A percentile compares a stretch with the other conserved stretches of the same genome.
Evolutionary conservation across 2,888 invertebrate species (phyloP).

Genomic region (Eupeodes latifasciatus): DNA sequence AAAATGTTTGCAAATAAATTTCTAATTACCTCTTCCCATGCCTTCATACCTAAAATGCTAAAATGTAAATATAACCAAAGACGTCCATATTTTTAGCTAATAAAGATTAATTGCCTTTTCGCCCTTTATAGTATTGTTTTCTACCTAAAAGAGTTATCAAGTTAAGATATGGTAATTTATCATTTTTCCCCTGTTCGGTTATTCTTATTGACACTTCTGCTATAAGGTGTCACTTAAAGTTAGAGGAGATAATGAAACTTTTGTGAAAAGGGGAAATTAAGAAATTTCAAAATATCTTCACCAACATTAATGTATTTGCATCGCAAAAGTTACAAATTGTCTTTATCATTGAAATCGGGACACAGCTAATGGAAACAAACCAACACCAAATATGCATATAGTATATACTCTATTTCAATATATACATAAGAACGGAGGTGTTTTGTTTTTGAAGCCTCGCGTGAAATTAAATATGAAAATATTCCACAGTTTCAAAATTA

Average conservation of each 20-base stretch:
- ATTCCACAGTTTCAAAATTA: too few relatives aligned
- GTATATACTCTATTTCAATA: too few relatives aligned
- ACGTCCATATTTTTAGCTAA: conserved; percentile 40
- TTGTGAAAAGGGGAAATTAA: conserved; percentile 12
- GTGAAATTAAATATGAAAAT: too few relatives aligned
- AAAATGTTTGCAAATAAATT: conserved; percentile 13
- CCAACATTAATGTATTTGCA: background rate
- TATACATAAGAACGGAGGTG: too few relatives aligned
- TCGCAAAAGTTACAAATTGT: background rate
- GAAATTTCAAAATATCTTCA: conserved; percentile 9
- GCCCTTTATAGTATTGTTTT: conserved; percentile 35
- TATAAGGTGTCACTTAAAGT: conserved; percentile 47
- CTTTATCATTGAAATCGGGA: background rate
- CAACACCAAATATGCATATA: background rate
- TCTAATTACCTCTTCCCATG: conserved; percentile 11
- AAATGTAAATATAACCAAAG: conserved; percentile 23
- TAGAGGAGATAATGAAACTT: conserved; percentile 37
- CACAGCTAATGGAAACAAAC: background rate
- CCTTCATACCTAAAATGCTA: too few relatives aligned
- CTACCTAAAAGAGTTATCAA: conserved; percentile 51
- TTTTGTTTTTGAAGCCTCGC: too few relatives aligned
- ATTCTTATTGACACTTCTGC: conserved; percentile 58
- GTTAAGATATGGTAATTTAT: conserved; percentile 59
- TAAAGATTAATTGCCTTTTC: conserved; percentile 62
- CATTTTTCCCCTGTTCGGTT: conserved; percentile 51